Evolutionary conservation across 35 echinoderm and acorn worm species (phyloP), one percentile per base, ranked within the genome.

Genomic region (Patiria miniata): DNA sequence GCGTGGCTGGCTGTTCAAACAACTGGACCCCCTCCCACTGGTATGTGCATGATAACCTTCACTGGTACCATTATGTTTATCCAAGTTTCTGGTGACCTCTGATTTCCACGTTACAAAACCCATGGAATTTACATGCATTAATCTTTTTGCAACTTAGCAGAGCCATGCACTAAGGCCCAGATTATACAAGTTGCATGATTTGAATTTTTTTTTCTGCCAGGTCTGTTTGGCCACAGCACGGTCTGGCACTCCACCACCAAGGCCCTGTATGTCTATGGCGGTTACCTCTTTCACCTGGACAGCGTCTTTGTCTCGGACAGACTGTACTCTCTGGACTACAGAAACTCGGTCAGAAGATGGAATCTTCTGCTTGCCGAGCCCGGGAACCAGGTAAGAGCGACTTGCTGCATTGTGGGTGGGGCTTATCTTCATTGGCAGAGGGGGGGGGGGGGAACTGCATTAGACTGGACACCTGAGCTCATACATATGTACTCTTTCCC

Each of bases 151-250:
- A n/a, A n/a, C n/a, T 47, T 6, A 47, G 12, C 42, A 47, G 42
- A 4, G 12, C 42, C 4, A 12, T 47, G 42, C 4, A 47, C 4
- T 47, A 6, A 12, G 42, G 12, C 42, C 42, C 42, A 47, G 42
- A 47, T 47, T n/a, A 28, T 28, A 73, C 14, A 30, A 23, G 2
- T 26, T 36, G 21, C 29, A 32, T 73, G 22, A 32, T 73, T 53
- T n/a, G n/a, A n/a, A n/a, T n/a, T 18, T 80, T 51, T 80, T n/a
- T 80, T 12, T 28, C 26, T 47, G 39, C 19, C 37, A 99, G 96
- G 96, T 86, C 39, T 99, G 26, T 99, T 81, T 92, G 96, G 96
- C 2, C 96, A 99, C 51, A 85, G 83, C 42, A 81, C 89, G 8
- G 86, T 89, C 21, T 95, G 93, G 89, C 93, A 99, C 61, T 2